Conservation (phyloP, 2,113 vertebrate species). For the Ageneiosus marmoratus region DNA sequence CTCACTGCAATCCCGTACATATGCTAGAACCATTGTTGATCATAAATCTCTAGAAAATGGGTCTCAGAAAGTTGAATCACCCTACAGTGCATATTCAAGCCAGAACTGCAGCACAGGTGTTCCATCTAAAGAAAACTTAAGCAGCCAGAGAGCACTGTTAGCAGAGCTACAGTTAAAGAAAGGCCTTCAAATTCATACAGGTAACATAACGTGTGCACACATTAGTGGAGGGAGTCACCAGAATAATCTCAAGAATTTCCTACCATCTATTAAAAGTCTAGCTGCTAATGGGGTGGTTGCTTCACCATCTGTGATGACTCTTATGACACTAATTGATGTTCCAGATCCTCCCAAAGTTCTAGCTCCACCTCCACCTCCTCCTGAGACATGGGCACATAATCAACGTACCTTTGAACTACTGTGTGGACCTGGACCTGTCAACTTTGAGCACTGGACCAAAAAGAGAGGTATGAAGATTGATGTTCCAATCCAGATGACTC, state of each 20-base stretch:
- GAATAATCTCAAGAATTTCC: conserved; percentile 20
- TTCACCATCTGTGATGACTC: conserved; percentile 61
- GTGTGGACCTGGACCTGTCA: conserved; percentile 61
- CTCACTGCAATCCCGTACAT: conserved; percentile 72
- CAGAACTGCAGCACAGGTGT: conserved; percentile 79
- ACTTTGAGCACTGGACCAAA: conserved; percentile 48
- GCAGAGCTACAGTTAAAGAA: conserved; percentile 76
- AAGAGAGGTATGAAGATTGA: conserved; percentile 47
- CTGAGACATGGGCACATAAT: conserved; percentile 75
- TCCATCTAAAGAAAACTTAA: conserved; percentile 71
- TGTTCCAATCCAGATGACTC: conserved; percentile 8
- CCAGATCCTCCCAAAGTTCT: conserved; percentile 86
- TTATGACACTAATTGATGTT: conserved; percentile 78
- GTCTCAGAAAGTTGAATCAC: conserved; percentile 76
- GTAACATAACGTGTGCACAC: conserved; percentile 61
- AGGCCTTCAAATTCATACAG: conserved; percentile 47
- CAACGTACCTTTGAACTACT: conserved; percentile 68
- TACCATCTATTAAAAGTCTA: conserved; percentile 18
- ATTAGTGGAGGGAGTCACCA: conserved; percentile 18
- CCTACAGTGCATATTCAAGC: conserved; percentile 87
- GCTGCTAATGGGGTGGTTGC: conserved; percentile 20
- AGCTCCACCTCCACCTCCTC: conserved; percentile 86
- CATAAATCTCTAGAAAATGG: conserved; percentile 45
- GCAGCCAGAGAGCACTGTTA: conserved; percentile 69
- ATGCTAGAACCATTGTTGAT: not conserved